Conservation (phyloP, 2,113 vertebrate species). For the Alethe castanea region DNA sequence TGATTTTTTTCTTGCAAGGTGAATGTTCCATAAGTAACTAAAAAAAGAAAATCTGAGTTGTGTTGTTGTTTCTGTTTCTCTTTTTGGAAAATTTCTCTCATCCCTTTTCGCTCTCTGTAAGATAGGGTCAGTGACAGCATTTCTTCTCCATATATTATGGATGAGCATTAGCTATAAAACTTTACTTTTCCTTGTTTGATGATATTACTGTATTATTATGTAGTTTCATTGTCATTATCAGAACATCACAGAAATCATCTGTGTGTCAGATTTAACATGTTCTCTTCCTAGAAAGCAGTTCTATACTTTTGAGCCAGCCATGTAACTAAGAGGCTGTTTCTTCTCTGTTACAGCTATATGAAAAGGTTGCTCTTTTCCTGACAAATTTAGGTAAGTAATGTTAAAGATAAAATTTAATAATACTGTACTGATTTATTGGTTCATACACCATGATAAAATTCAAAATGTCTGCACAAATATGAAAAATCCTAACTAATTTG, state of each 20-base stretch:
- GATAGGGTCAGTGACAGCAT: not conserved
- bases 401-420: not conserved
- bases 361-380: constrained; percentile 91
- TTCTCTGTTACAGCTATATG: constrained; percentile 85
- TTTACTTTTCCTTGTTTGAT: not conserved
- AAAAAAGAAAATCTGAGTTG: not conserved
- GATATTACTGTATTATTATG: not conserved
- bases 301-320: not conserved
- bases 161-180: not conserved
- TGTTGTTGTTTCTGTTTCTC: not conserved
- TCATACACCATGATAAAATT: not conserved
- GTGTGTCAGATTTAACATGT: not conserved
- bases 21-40: not conserved
- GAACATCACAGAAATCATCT: not conserved
- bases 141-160: not conserved
- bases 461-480: not conserved
- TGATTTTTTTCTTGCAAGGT: not conserved
- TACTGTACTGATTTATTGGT: not conserved
- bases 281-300: not conserved
- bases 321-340: not conserved
- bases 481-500: not conserved
- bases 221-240: not conserved
- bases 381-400: constrained; percentile 90
- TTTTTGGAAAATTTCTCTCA: not conserved
- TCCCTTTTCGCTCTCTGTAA: not conserved